Base-by-base conservation (phyloP, 2,797 vertebrate genomes). In the Anniella stebbinsi region DNA sequence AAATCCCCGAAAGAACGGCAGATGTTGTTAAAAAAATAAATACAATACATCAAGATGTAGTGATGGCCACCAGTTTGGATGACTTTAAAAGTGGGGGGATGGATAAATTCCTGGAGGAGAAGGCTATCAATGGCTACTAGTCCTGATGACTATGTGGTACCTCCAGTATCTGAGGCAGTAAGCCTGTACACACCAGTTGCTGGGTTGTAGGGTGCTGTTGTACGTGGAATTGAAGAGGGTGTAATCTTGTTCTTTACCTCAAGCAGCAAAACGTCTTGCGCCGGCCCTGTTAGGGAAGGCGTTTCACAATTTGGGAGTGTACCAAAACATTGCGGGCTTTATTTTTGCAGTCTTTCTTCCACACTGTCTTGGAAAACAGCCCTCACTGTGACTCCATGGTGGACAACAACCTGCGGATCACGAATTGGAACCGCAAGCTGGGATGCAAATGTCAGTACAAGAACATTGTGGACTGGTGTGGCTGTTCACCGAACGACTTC, bases 381-480 rank as follows among this genome's bases (percentile, higher is more conserved):
- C 97, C 94, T 0, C 97, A 97, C 95, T 98, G 98, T 23, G 97
- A 97, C 92, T 97, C 97, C 94, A 98, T 98, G 97, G 98, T 99
- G 95, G 98, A 99, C 96, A 99, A 99, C 97, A 99, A 99, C 95
- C 96, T 99, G 95, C 96, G 98, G 36, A 98, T 99, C 93, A 99
- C 98, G 11, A 99, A 99, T 97, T 99, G 98, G 98, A 99, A 99
- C 97, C 97, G 98, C 36, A 99, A 98, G 84, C 97, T 99, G 7
- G 98, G 98, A 28, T 99, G 98, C 86, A 99, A 98, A 90, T 99
- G 98, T 54, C 98, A 99, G 95, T 99, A 99, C 96, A 99, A 99
- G 95, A 98, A 99, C 96, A 99, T 99, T 1, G 98, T 99, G 87
- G 98, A 99, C 97, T 99, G 98, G 98, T 99, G 98, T 9, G 98